Conservation (phyloP, 2,113 vertebrate species). For the Prunella fulvescens region DNA sequence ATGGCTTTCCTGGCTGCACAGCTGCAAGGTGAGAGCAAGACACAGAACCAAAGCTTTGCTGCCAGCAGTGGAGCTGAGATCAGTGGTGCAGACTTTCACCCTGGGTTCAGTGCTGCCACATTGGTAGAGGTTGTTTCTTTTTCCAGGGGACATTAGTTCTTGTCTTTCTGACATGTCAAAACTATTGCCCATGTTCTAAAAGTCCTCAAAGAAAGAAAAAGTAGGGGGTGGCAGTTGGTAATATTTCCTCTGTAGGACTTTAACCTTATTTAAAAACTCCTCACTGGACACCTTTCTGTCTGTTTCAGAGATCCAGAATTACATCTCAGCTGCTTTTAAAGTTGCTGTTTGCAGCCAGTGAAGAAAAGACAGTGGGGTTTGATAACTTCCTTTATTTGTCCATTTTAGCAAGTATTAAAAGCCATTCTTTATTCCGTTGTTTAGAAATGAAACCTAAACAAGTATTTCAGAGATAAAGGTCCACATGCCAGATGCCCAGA, state of each 20-base stretch:
- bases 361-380: background rate
- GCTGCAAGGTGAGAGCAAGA: background rate
- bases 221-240: fast-evolving
- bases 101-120: background rate
- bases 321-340: background rate
- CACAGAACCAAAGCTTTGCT: background rate
- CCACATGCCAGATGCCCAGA: background rate
- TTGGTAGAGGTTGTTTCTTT: background rate
- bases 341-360: background rate
- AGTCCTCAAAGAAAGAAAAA: background rate
- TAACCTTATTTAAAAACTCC: background rate
- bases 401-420: background rate
- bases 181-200: background rate
- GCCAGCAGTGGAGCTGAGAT: background rate
- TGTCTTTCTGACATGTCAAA: background rate
- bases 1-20: background rate
- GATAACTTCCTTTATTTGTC: background rate
- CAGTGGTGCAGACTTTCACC: background rate
- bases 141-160: background rate
- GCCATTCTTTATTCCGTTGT: background rate
- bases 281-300: background rate
- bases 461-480: background rate
- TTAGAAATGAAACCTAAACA: background rate
- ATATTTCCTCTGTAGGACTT: background rate
- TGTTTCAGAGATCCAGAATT: background rate